Conservation (phyloP, 2,888 invertebrate species). For the Oligia fasciuncula region DNA sequence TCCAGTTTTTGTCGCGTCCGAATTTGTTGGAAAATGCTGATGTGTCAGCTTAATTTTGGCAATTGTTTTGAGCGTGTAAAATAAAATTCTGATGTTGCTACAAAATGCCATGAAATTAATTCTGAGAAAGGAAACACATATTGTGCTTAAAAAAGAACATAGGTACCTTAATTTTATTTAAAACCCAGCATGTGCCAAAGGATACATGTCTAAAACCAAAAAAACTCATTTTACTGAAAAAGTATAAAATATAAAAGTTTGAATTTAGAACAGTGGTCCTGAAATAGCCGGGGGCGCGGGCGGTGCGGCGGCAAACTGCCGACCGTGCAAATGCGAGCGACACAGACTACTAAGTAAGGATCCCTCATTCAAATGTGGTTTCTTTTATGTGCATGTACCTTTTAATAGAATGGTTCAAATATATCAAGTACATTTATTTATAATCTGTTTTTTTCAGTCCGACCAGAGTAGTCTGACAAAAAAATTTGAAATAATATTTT, state of each 20-base stretch:
- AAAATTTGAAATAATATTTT: neutral
- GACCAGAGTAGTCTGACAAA: neutral
- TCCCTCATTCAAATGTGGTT: conserved; percentile 26
- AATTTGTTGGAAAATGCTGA: conserved; percentile 46
- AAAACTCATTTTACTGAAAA: conserved; percentile 42
- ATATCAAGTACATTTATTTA: neutral
- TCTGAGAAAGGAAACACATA: neutral
- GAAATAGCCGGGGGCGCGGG: conserved; percentile 52
- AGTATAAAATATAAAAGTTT: conserved; percentile 52
- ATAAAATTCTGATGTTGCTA: conserved; percentile 7
- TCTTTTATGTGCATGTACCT: conserved; percentile 5
- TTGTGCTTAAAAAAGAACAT: conserved; percentile 1
- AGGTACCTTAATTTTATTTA: conserved; percentile 11
- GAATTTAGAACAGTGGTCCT: conserved; percentile 58
- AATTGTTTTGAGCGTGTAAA: conserved; percentile 40
- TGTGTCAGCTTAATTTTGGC: conserved; percentile 46
- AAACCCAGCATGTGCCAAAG: conserved; percentile 21
- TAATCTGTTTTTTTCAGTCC: neutral
- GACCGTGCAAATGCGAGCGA: conserved; percentile 45
- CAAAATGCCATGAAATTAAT: neutral
- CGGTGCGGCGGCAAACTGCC: conserved; percentile 49
- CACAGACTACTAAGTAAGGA: conserved; percentile 44
- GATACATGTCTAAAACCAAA: conserved; percentile 21
- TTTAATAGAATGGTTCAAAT: conserved; percentile 7
- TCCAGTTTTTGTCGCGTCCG: conserved; percentile 46